phyloP scores from a whole-genome alignment of 2,113 vertebrate species.

The Pipra filicauda region DNA sequence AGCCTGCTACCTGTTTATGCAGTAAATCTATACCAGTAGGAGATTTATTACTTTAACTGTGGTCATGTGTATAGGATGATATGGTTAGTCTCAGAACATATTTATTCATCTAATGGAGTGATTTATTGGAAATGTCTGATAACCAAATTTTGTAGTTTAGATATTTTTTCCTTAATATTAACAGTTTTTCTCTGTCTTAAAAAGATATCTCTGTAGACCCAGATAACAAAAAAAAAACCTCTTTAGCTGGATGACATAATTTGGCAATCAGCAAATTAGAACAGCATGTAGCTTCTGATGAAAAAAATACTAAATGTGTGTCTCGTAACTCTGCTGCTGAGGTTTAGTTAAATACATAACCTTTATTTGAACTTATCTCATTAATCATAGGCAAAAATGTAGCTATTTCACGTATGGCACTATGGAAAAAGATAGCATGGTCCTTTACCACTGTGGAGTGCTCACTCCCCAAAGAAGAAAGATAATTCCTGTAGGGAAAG shows the following conservation, averaged over 20 bases:
- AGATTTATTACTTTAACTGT: neutral
- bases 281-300: slow-evolving; percentile 39
- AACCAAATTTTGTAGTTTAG: slow-evolving; percentile 4
- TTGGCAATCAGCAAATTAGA: slow-evolving; percentile 51
- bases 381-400: slow-evolving; percentile 39
- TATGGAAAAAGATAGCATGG: neutral
- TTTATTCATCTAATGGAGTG: slow-evolving; percentile 1
- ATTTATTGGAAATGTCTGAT: neutral
- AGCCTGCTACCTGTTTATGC: neutral
- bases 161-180: neutral
- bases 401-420: slow-evolving; percentile 20
- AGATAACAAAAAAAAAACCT: neutral
- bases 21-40: neutral
- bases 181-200: neutral
- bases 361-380: slow-evolving; percentile 67
- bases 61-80: neutral
- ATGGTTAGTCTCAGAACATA: neutral
- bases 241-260: slow-evolving; percentile 17
- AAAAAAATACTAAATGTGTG: slow-evolving; percentile 42
- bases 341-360: slow-evolving; percentile 56
- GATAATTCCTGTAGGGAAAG: neutral
- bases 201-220: neutral
- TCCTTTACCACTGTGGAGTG: neutral
- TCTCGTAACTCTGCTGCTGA: slow-evolving; percentile 41
- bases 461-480: neutral